Evolutionary conservation across 2,888 invertebrate species (phyloP).

Genomic region (Stenotaenia linearis): DNA sequence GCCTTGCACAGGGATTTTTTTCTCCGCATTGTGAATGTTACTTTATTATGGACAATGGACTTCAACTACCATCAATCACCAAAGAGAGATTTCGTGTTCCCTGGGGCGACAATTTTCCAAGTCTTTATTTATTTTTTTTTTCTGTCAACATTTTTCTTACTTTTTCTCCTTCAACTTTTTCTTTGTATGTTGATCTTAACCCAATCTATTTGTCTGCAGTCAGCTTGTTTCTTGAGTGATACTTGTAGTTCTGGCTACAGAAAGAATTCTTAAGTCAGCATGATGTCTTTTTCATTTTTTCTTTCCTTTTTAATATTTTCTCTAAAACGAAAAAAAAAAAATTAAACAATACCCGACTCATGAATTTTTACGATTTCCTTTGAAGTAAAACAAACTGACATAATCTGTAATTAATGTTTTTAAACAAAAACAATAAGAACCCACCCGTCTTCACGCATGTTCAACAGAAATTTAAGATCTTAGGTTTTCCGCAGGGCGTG

Average conservation of each 20-base stretch:
- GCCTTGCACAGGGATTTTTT: no score
- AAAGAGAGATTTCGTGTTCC: background rate
- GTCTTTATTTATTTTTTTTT: background rate
- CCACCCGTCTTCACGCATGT: background rate
- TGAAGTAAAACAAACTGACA: background rate
- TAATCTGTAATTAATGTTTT: background rate
- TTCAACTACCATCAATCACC: background rate
- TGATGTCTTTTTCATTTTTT: background rate
- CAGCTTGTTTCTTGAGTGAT: background rate
- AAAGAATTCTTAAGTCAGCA: background rate
- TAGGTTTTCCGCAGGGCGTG: background rate
- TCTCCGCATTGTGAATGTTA: background rate
- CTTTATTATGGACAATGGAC: background rate
- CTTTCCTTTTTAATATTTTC: background rate
- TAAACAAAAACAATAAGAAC: background rate
- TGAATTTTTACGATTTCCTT: background rate
- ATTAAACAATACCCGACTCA: background rate
- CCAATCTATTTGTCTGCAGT: slow-evolving; percentile 1
- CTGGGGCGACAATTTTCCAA: background rate
- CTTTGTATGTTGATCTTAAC: background rate
- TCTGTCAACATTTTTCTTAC: slow-evolving; percentile 1
- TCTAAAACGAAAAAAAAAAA: background rate
- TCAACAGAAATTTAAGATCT: background rate
- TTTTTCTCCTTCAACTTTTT: background rate
- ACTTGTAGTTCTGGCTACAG: background rate